A percentile compares a stretch with the other conserved stretches of the same genome.
Evolutionary conservation across 2,888 invertebrate species (phyloP).

Genomic region (Ditula angustiorana): DNA sequence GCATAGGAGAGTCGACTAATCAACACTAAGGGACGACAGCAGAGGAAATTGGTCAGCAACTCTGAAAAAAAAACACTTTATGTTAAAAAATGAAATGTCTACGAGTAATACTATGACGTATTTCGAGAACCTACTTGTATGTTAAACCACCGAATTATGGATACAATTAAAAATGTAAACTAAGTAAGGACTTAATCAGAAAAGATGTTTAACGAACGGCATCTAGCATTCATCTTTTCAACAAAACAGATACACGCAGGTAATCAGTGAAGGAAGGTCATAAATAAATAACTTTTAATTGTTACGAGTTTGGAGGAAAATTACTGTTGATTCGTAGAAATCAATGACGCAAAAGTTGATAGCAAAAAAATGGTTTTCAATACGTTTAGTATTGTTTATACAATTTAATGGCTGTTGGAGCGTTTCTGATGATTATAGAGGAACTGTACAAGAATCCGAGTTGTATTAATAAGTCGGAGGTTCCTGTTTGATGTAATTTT

Average conservation of each 20-base stretch:
- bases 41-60: constrained; percentile 77
- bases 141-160: too few species aligned
- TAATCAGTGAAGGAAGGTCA: too few species aligned
- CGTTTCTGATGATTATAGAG: constrained; percentile 24
- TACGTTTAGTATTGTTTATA: constrained; percentile 11
- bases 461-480: background rate
- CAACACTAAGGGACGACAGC: constrained; percentile 84
- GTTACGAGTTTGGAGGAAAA: background rate
- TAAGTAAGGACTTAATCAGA: too few species aligned
- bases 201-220: too few species aligned
- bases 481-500: background rate
- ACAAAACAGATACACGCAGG: too few species aligned
- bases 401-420: background rate
- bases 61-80: constrained; percentile 64
- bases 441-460: background rate
- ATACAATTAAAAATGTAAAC: too few species aligned
- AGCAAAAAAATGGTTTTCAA: background rate
- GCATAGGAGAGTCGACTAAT: constrained; percentile 89
- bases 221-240: too few species aligned
- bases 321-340: background rate
- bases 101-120: too few species aligned
- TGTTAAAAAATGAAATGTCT: too few species aligned
- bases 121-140: too few species aligned
- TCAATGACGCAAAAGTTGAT: constrained; percentile 5
- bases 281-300: background rate